These are phyloP conservation scores for Phymatocera aterrima DNA, from an alignment of 2,888 invertebrate genomes.

Conservation along the genomic window DNA sequence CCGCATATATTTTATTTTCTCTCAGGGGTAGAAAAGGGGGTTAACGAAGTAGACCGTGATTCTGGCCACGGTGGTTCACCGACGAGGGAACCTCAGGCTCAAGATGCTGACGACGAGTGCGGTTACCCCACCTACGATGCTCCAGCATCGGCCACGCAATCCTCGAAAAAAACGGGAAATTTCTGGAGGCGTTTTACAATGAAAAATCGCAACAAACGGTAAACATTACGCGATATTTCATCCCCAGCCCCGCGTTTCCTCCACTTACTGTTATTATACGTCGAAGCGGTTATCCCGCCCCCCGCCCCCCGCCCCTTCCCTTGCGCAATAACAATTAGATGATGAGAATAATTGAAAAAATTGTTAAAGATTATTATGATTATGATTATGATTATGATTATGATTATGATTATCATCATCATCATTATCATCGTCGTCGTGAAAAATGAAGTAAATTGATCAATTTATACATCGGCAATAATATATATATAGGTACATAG, in stretches of 20 bases:
- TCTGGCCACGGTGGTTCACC: slow-evolving; percentile 73
- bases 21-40: slow-evolving; percentile 64
- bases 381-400: too few species aligned
- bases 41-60: slow-evolving; percentile 69
- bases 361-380: too few species aligned
- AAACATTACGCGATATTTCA: slow-evolving; percentile 63
- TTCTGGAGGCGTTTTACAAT: slow-evolving; percentile 84
- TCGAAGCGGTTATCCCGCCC: too few species aligned
- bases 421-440: too few species aligned
- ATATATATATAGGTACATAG: too few species aligned
- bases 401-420: too few species aligned
- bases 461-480: too few species aligned
- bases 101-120: slow-evolving; percentile 77
- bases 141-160: slow-evolving; percentile 62
- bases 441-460: too few species aligned
- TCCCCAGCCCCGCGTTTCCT: not conserved
- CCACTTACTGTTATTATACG: not conserved
- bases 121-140: slow-evolving; percentile 73
- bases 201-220: slow-evolving; percentile 83
- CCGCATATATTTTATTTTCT: not conserved
- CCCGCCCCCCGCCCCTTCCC: not conserved
- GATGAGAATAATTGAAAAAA: too few species aligned
- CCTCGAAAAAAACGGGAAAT: slow-evolving; percentile 66
- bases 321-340: too few species aligned
- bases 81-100: slow-evolving; percentile 70